Evolutionary conservation across 2,888 invertebrate genomes (phyloP).

Genomic region (Philereme vetulata): DNA sequence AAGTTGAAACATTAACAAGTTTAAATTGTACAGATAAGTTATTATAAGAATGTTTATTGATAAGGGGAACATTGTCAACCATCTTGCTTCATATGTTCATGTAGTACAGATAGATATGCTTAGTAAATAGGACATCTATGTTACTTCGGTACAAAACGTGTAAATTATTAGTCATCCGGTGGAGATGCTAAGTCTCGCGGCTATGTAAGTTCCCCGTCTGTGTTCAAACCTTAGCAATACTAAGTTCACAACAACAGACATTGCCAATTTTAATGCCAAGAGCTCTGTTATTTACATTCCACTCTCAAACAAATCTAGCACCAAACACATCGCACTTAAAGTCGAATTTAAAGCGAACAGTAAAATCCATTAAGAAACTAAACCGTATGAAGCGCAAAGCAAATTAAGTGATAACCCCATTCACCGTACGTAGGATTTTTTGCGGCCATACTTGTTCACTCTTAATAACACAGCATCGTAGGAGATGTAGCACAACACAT

Average conservation of each 20-base stretch:
- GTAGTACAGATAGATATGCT: neutral
- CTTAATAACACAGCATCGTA: conserved; percentile 52
- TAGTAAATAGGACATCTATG: neutral
- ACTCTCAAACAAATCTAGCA: conserved; percentile 7
- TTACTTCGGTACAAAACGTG: conserved; percentile 2
- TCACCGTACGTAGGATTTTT: conserved; percentile 44
- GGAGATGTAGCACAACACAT: conserved; percentile 57
- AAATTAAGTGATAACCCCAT: conserved; percentile 33
- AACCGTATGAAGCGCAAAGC: conserved; percentile 19
- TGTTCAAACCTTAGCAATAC: conserved; percentile 12
- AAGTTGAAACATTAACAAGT: too few relatives aligned
- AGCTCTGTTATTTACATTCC: conserved; percentile 4
- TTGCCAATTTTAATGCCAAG: conserved; percentile 11
- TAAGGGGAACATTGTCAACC: neutral
- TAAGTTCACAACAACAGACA: conserved; percentile 5
- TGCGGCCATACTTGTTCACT: conserved; percentile 41
- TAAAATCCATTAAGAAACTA: conserved; percentile 14
- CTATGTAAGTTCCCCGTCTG: conserved; percentile 13
- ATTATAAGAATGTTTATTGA: too few relatives aligned
- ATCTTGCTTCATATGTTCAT: neutral
- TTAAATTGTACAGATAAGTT: too few relatives aligned
- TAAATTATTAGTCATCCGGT: conserved; percentile 16
- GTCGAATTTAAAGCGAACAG: conserved; percentile 5
- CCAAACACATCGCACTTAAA: neutral
- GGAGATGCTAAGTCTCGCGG: conserved; percentile 8